Base-by-base conservation (phyloP, 2,113 vertebrate species). In the Romanogobio albipinnatus region DNA sequence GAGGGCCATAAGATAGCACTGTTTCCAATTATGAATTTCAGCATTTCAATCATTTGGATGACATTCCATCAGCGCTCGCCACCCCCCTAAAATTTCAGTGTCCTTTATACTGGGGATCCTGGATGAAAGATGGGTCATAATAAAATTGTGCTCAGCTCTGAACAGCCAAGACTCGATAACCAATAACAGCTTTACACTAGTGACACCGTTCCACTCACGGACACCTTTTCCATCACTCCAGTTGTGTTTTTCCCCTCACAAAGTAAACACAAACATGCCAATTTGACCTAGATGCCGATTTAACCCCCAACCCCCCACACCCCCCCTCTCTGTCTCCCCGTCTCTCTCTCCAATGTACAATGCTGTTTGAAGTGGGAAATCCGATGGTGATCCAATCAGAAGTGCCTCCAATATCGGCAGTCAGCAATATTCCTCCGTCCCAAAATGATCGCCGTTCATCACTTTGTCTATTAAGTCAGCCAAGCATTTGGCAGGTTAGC, bases 351-450 rank as follows among this genome's bases (percentile, higher is more conserved):
- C 82, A 66, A 49, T 66, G 17, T 3, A 39, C 53, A 10, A 26
- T 22, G 36, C 51, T 14, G 22, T 79, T 83, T 81, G 86, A 87
- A 83, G 68, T 68, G 24, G 59, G 83, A 90, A 89, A 91, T 90
- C 87, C 87, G 74, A 86, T 88, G 82, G 81, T 90, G 87, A 91
- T 91, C 86, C 85, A 82, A 90, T 90, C 89, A 88, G 66, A 82
- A 78, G 26, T 29, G n/a, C 45, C 86, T 71, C 81, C 83, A 73
- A 89, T 88, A 91, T 90, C 29, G 86, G 82, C 87, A 84, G 76
- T 87, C 88, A 86, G 87, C 88, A 86, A 84, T 85, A 88, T 87
- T 87, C 82, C 73, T 39, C 17, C 47, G 9, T 77, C 71, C 81
- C 76, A 74, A 88, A 89, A 86, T 88, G 86, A 86, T 88, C 85